Base-by-base conservation (phyloP, 2,113 vertebrate genomes). In the Bufo bufo region DNA sequence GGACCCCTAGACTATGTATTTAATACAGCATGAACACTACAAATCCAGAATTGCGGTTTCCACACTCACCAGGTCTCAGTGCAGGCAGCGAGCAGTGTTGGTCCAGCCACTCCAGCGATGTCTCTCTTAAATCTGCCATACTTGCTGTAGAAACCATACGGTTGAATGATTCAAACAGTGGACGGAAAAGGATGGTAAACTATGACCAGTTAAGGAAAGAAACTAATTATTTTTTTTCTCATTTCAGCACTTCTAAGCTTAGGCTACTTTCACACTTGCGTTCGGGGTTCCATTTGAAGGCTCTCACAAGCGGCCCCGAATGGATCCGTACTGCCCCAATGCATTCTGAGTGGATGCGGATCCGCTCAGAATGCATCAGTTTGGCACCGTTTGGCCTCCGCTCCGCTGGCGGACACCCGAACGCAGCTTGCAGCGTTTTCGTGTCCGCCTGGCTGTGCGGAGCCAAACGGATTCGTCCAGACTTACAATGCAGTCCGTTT, bases 151-250 rank as follows among this genome's bases (percentile, higher is more conserved):
- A 99, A 89, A 99, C 98, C 97, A 98, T 98, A 52, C 95, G 94
- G 0, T 99, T 99, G 92, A 97, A 99, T 54, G 98, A 99, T 92
- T 99, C 98, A 0, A 99, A 99, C 85, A 99, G 94, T 0, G 98
- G 98, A 81, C 97, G 96, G 66, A 99, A 97, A 91, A 99, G 96
- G 90, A 99, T 91, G 69, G 98, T 99, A 94, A 99, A 99, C 98
- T 99, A 92, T 77, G 50, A 66, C 49, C 54, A 72, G 94, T 96
- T 96, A 93, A 98, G 96, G 95, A 78, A 84, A 78, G 1, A 65
- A 11, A 23, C 17, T 43, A 13, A 17, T 19, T 75, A 1, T 45
- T 72, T 72, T 75, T 5, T 45, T 72, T 72, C 45, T 33, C 13
- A 13, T 6, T 78, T 56, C 77, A 56, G 20, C 23, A 50, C 49